phyloP scores from a whole-genome alignment of 2,888 invertebrate species.

The Catocala fraxini region DNA sequence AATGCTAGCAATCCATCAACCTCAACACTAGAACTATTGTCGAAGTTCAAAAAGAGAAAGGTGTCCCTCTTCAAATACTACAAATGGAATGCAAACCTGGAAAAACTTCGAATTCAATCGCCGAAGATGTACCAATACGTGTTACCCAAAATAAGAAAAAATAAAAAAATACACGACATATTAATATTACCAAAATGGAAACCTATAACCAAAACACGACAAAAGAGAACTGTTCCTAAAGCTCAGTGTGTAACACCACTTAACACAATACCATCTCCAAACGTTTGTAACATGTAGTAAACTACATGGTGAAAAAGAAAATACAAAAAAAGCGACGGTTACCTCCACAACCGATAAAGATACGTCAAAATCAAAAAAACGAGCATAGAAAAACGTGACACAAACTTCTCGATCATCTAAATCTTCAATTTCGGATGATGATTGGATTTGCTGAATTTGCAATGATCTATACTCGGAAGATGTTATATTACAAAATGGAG shows the following conservation, averaged over 20 bases:
- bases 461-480: conserved; percentile 21
- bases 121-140: neutral
- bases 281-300: no score
- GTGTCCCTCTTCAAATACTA: neutral
- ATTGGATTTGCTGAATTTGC: conserved; percentile 3
- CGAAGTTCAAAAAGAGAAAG: neutral
- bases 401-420: neutral
- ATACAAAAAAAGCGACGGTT: neutral
- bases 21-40: neutral
- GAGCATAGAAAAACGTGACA: neutral
- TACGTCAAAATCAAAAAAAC: neutral
- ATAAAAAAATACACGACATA: neutral
- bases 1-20: neutral
- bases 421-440: neutral
- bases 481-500: conserved; percentile 21
- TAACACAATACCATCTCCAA: neutral
- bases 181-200: conserved; percentile 1
- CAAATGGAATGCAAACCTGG: neutral
- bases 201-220: conserved; percentile 17
- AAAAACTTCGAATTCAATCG: neutral
- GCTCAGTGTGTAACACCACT: conserved; percentile 13
- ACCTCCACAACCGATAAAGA: neutral
- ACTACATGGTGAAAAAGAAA: neutral
- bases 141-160: neutral
- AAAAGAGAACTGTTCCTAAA: conserved; percentile 27